phyloP scores from a whole-genome alignment of 2,113 vertebrate genomes.

The Aix galericulata region DNA sequence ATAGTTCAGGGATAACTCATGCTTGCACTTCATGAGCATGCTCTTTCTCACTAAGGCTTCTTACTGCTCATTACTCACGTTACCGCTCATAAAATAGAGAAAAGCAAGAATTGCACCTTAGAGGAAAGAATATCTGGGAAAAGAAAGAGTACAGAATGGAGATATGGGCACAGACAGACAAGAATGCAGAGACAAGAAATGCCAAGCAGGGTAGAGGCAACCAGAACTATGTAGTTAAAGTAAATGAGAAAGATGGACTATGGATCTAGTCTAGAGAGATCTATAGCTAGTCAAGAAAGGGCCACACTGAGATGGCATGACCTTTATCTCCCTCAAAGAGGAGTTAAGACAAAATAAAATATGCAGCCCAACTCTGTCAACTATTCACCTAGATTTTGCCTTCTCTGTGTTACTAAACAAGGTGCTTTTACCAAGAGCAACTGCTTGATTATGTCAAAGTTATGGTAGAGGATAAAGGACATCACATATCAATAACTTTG shows the following conservation, averaged over 20 bases:
- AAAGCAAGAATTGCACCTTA: background rate
- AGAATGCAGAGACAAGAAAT: background rate
- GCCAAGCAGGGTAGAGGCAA: background rate
- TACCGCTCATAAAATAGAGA: background rate
- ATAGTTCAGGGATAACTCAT: background rate
- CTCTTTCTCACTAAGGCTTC: background rate
- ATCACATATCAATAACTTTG: accelerated
- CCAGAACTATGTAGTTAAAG: background rate
- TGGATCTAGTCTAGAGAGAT: background rate
- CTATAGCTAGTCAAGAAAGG: background rate
- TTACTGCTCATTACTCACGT: background rate
- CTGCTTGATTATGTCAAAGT: background rate
- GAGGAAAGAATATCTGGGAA: background rate
- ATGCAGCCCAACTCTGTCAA: background rate
- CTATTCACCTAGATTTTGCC: background rate
- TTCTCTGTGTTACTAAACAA: background rate
- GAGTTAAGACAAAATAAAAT: background rate
- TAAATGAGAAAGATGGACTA: background rate
- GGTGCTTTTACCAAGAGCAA: accelerated
- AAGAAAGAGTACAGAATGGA: background rate
- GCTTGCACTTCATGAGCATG: background rate
- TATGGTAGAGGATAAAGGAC: background rate
- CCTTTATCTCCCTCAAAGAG: background rate
- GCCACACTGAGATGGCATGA: accelerated
- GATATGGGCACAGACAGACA: background rate